Evolutionary conservation across 2,113 vertebrate species (phyloP).

Genomic region (Chloroceryle aenea): DNA sequence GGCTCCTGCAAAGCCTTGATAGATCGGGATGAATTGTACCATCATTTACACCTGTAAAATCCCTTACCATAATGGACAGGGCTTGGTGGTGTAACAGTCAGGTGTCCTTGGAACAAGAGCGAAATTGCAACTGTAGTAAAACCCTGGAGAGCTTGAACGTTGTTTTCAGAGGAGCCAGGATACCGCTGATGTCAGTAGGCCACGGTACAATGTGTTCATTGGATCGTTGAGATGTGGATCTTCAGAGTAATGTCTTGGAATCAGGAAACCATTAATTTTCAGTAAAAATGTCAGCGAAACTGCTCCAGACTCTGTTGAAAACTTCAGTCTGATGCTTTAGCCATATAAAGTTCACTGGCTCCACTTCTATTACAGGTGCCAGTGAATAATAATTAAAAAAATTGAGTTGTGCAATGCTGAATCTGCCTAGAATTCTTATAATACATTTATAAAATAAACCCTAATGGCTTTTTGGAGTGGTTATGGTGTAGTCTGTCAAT

Average conservation of each 20-base stretch:
- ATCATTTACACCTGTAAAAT: neutral
- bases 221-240: neutral
- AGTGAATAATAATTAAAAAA: neutral
- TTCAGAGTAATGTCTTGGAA: neutral
- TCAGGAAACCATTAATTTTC: neutral
- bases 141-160: neutral
- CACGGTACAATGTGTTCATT: neutral
- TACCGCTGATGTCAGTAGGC: neutral
- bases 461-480: slow-evolving; percentile 51
- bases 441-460: slow-evolving; percentile 41
- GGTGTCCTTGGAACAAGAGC: neutral
- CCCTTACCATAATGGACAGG: neutral
- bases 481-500: slow-evolving; percentile 55
- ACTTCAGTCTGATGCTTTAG: neutral
- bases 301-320: neutral
- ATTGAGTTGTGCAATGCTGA: neutral
- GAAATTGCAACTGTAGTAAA: neutral
- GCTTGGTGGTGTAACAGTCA: neutral
- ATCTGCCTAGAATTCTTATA: slow-evolving; percentile 42
- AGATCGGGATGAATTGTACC: neutral
- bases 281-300: neutral
- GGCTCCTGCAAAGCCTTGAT: neutral
- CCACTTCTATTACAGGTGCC: slow-evolving; percentile 16
- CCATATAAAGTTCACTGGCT: neutral
- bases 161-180: neutral